phyloP scores from a whole-genome alignment of 1,140 invertebrate species.

The Nasonia vitripennis region DNA sequence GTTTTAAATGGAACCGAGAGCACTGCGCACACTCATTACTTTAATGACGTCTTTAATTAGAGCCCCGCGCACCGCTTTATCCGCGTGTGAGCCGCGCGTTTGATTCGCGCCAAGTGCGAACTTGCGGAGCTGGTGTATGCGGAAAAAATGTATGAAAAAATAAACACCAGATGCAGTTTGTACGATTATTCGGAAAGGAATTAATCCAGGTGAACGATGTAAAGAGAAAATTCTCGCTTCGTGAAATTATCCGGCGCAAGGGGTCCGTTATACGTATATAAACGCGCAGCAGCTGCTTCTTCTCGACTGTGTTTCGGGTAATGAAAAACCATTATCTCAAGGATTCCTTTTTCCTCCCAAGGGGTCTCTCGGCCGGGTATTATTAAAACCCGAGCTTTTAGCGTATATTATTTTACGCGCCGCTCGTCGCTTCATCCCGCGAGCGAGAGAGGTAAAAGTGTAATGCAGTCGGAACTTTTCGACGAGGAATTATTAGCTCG shows the following conservation, averaged over 20 bases:
- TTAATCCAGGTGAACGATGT: neutral
- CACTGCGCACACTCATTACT: neutral
- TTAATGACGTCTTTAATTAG: slow-evolving; percentile 6
- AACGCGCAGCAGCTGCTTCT: neutral
- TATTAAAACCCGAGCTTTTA: slow-evolving; percentile 20
- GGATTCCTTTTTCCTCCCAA: slow-evolving; percentile 18
- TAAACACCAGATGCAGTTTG: too few species aligned
- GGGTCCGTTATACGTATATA: neutral
- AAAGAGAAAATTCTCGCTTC: slow-evolving; percentile 15
- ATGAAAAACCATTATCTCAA: slow-evolving; percentile 38
- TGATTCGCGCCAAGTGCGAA: neutral
- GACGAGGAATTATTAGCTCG: neutral
- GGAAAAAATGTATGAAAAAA: too few species aligned
- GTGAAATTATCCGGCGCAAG: slow-evolving; percentile 20
- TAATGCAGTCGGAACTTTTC: neutral
- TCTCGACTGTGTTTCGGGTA: slow-evolving; percentile 11
- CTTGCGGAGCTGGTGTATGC: neutral
- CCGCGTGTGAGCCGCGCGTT: neutral
- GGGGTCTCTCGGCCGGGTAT: neutral
- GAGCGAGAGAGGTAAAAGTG: neutral
- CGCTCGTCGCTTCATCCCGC: neutral
- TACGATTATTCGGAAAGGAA: too few species aligned
- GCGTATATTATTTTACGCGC: neutral
- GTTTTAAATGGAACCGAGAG: neutral
- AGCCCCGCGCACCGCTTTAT: neutral